Percentiles rank a stretch among this genome's conserved stretches.
Evolutionary conservation across 2,797 vertebrate genomes (phyloP).

Genomic region (Hydrocynus forskahlii): DNA sequence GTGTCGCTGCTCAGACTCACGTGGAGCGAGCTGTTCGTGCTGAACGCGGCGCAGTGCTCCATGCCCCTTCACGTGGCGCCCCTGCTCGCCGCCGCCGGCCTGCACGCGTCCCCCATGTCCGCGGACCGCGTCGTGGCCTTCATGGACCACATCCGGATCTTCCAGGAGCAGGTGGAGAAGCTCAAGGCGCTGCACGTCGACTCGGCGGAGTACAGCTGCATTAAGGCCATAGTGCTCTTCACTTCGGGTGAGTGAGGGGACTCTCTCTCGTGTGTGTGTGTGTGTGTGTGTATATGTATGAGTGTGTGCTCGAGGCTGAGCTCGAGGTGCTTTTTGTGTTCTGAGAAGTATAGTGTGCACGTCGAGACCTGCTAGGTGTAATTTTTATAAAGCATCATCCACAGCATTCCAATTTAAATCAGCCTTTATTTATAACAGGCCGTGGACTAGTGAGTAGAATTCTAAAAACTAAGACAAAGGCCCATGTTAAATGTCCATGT

Average conservation of each 20-base stretch:
- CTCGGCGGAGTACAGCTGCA: slow-evolving; percentile 86
- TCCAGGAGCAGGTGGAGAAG: slow-evolving; percentile 91
- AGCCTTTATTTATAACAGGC: too few relatives aligned
- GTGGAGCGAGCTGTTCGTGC: slow-evolving; percentile 89
- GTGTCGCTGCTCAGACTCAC: slow-evolving; percentile 73
- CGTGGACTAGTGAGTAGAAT: not conserved
- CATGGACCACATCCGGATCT: slow-evolving; percentile 90
- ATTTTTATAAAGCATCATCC: too few relatives aligned
- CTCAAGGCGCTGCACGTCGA: slow-evolving; percentile 87
- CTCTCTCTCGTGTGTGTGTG: not conserved
- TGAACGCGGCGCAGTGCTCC: slow-evolving; percentile 87
- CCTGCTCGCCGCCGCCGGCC: slow-evolving; percentile 84
- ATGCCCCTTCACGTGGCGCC: slow-evolving; percentile 87
- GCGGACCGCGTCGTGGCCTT: slow-evolving; percentile 87
- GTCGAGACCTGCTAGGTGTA: too few relatives aligned
- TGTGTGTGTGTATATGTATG: not conserved
- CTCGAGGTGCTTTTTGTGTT: not conserved
- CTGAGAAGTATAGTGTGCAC: not conserved
- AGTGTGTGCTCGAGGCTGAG: not conserved
- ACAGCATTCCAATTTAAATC: too few relatives aligned
- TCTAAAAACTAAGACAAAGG: not conserved
- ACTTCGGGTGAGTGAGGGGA: slow-evolving; percentile 79
- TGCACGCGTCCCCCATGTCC: slow-evolving; percentile 88
- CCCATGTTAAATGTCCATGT: too few relatives aligned
- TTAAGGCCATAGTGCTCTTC: slow-evolving; percentile 88